These are phyloP conservation scores for Hyposoter dolosus DNA, from an alignment of 2,888 invertebrate genomes.

Conservation along the genomic window DNA sequence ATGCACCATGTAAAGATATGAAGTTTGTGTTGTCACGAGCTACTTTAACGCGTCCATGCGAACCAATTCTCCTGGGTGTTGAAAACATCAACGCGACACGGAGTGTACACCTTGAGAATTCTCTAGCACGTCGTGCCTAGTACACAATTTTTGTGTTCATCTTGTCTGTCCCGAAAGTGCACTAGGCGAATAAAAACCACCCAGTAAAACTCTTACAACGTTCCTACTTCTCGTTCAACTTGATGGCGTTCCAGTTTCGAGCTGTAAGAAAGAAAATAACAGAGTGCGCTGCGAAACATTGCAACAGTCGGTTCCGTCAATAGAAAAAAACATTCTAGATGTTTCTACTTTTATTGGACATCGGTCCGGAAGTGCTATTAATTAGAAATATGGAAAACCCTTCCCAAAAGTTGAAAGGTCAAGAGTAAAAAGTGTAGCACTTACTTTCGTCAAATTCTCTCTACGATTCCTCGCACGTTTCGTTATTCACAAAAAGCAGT, in stretches of 20 bases:
- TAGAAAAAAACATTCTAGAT: background rate
- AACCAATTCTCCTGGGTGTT: conserved; percentile 12
- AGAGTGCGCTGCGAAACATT: background rate
- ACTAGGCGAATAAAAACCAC: conserved; percentile 44
- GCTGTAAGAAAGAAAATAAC: background rate
- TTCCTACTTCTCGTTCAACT: conserved; percentile 5
- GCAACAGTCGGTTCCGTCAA: background rate
- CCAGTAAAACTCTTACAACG: conserved; percentile 12
- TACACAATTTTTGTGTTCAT: conserved; percentile 25
- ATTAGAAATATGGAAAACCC: background rate
- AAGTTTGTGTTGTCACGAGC: conserved; percentile 15
- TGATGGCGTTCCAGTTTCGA: conserved; percentile 39
- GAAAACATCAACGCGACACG: conserved; percentile 20
- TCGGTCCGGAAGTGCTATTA: background rate
- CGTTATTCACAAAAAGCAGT: background rate
- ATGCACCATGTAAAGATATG: background rate
- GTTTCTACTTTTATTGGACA: conserved; percentile 8
- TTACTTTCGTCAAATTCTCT: background rate
- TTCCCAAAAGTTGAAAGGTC: background rate
- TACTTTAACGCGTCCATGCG: conserved; percentile 11
- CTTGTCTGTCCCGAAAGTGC: conserved; percentile 31
- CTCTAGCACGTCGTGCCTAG: conserved; percentile 6
- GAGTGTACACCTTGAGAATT: conserved; percentile 31
- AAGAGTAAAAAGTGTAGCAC: background rate
- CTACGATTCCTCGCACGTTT: background rate